Evolutionary conservation across 1,140 invertebrate genomes (phyloP).

Genomic region (Temnothorax nylanderi): DNA sequence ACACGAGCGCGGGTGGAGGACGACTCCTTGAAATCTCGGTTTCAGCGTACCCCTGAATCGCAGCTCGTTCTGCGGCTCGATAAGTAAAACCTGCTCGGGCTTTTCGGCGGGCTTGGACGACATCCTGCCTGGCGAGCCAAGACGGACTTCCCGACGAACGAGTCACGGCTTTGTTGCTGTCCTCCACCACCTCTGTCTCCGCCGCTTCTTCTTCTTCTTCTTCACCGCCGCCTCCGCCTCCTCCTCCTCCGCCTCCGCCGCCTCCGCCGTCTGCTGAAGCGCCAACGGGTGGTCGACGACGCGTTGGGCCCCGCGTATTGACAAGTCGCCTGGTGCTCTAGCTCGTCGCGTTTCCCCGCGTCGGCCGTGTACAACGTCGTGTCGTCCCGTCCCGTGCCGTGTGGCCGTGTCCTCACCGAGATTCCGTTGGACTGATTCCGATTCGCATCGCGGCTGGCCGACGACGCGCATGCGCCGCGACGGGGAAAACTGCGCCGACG

Average conservation of each 20-base stretch:
- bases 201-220: neutral
- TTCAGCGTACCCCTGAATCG: constrained; percentile 89
- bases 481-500: constrained; percentile 75
- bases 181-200: constrained; percentile 27
- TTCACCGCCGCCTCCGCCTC: neutral
- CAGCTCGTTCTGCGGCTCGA: constrained; percentile 90
- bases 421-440: constrained; percentile 81
- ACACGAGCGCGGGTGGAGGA: neutral
- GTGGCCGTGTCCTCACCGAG: constrained; percentile 58
- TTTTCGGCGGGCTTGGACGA: constrained; percentile 75
- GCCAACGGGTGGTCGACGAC: constrained; percentile 48
- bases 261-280: constrained; percentile 32
- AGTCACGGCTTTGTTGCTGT: constrained; percentile 54
- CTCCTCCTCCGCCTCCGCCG: constrained; percentile 4
- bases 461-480: constrained; percentile 83
- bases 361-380: constrained; percentile 66
- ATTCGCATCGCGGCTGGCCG: constrained; percentile 75
- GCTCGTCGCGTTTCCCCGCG: constrained; percentile 63
- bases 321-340: constrained; percentile 53
- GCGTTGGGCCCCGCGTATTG: constrained; percentile 59
- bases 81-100: constrained; percentile 89
- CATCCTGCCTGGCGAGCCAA: constrained; percentile 76
- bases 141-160: constrained; percentile 46
- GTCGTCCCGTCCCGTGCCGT: constrained; percentile 59
- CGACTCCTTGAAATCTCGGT: neutral